Evolutionary conservation across 92 coral and sea anemone species (phyloP).

Genomic region (Actinostola sp.): DNA sequence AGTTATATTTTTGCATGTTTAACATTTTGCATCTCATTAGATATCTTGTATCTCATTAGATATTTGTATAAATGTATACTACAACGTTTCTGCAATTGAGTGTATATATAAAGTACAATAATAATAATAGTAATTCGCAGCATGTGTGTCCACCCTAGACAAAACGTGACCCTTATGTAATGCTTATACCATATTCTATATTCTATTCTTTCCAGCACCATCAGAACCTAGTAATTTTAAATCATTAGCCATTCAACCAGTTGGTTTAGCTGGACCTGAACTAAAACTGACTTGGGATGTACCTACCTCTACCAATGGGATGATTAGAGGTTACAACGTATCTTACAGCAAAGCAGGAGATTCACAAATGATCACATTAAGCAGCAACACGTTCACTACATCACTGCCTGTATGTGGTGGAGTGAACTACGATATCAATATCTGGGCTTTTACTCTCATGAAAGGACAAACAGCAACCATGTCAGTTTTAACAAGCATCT

Average conservation of each 20-base stretch:
- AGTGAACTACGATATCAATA: no score
- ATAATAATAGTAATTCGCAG: background rate
- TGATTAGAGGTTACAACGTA: background rate
- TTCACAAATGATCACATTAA: background rate
- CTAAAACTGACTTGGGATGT: conserved; percentile 10
- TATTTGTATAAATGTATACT: no score
- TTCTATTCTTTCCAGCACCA: conserved; percentile 19
- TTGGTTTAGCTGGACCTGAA: background rate
- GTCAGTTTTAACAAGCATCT: no score
- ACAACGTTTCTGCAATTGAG: no score
- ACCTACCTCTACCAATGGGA: conserved; percentile 6
- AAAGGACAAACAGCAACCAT: no score
- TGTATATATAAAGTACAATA: no score
- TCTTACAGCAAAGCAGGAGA: conserved; percentile 3
- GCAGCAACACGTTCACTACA: background rate
- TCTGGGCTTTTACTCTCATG: conserved; percentile 4
- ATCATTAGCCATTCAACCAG: conserved; percentile 5
- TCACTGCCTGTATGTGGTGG: background rate
- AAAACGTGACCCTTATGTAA: background rate
- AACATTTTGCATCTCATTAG: no score
- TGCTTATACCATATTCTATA: background rate
- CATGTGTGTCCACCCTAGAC: background rate
- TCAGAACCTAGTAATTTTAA: conserved; percentile 16
- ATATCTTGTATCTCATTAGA: no score
- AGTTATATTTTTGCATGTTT: no score